Conservation (phyloP, 2,888 invertebrate species). For the Brachycybe producta region DNA sequence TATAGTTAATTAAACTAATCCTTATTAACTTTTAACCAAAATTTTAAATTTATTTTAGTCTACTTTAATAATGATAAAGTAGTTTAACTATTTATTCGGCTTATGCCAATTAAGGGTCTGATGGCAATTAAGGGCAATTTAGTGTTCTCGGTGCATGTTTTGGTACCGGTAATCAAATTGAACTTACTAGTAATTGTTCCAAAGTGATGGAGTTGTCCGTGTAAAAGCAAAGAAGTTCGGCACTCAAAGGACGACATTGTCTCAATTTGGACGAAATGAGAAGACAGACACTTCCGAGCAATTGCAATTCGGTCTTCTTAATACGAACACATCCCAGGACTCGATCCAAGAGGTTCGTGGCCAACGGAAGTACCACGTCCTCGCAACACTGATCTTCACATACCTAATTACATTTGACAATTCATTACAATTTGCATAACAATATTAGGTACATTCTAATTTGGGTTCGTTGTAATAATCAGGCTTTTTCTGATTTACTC, state of each 20-base stretch:
- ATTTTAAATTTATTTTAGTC: too few relatives aligned
- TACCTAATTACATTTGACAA: conserved; percentile 48
- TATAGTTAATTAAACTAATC: too few relatives aligned
- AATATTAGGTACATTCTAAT: background rate
- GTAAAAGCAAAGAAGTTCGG: conserved; percentile 71
- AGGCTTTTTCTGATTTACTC: background rate
- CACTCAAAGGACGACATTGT: conserved; percentile 57
- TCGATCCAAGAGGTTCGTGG: conserved; percentile 85
- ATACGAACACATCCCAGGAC: conserved; percentile 74
- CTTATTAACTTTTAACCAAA: too few relatives aligned
- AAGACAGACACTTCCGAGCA: conserved; percentile 81
- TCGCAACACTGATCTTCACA: conserved; percentile 87
- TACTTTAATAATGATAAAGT: too few relatives aligned
- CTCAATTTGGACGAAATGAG: conserved; percentile 85
- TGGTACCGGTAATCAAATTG: too few relatives aligned
- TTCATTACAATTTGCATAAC: background rate
- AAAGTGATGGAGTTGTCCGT: conserved; percentile 84
- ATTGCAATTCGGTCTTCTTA: conserved; percentile 73
- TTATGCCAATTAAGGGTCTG: too few relatives aligned
- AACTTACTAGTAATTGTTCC: conserved; percentile 75
- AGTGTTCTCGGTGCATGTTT: too few relatives aligned
- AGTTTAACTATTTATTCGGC: too few relatives aligned
- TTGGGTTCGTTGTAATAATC: background rate
- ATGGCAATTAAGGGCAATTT: too few relatives aligned
- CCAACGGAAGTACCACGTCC: conserved; percentile 83